Percentiles rank a stretch among this genome's conserved stretches.
phyloP scores from a whole-genome alignment of 2,113 vertebrate genomes.

The Daubentonia madagascariensis region DNA sequence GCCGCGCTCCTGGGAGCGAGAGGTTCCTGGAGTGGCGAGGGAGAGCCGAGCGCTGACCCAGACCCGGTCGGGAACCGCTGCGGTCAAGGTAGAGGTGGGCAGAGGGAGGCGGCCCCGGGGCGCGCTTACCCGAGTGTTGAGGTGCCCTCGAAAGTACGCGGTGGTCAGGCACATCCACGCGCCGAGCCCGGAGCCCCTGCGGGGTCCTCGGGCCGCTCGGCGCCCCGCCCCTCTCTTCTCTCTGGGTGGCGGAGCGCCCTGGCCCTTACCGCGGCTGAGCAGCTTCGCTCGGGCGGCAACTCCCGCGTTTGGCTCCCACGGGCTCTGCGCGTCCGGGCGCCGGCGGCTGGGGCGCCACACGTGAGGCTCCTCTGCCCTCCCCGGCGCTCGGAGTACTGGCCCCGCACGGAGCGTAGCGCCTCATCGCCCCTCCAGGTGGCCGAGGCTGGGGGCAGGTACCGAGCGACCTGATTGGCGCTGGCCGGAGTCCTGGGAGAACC shows the following conservation, averaged over 20 bases:
- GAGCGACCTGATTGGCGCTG: constrained; percentile 33
- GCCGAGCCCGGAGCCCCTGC: not conserved
- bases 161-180: not conserved
- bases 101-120: not conserved
- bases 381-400: not conserved
- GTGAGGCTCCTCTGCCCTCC: not conserved
- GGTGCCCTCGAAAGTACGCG: not conserved
- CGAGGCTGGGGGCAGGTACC: not conserved
- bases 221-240: not conserved
- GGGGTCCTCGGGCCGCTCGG: not conserved
- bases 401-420: not conserved
- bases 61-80: not conserved
- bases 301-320: not conserved
- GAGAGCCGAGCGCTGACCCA: not conserved
- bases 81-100: not conserved
- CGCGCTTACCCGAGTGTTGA: constrained; percentile 35
- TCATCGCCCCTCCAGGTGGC: constrained; percentile 24
- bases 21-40: accelerated
- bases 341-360: not conserved
- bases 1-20: not conserved
- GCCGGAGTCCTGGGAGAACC: not conserved
- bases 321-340: not conserved
- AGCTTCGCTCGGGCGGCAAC: not conserved
- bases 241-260: not conserved
- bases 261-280: not conserved